Base-by-base conservation (phyloP, 1,140 invertebrate species). In the Ylistrum balloti region DNA sequence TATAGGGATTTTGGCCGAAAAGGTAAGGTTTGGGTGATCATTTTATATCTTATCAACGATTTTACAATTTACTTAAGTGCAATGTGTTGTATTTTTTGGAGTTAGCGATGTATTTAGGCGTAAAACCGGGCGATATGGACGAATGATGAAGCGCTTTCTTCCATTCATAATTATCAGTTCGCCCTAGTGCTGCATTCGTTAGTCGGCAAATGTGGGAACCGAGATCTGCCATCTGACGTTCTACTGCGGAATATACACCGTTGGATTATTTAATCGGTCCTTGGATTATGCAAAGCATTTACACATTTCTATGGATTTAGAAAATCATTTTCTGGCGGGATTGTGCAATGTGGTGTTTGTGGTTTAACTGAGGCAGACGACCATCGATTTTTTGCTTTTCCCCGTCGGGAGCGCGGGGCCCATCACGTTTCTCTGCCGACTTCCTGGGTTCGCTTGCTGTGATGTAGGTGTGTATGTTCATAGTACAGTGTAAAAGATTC, bases 21-120 rank as follows among this genome's bases (percentile, higher is more conserved):
- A 74, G 56, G 56, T 74, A 74, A 74, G 56, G 56, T 74, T 74
- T 74, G n/a, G 56, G 22, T 74, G 56, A 74, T 74, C n/a, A 74
- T 28, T 74, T 74, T 28, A 74, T 74, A 74, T 74, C 56, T 74
- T 74, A 74, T 74, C 56, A 74, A 74, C 22, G 56, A 74, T 74
- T 74, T 74, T 74, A 74, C 56, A 74, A 74, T n/a, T 74, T 74
- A 74, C 56, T 74, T 74, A 74, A 74, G 56, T 74, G 56, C 56
- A 28, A 0, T 74, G 56, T 74, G 56, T 74, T 74, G 56, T 74
- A 74, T 28, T 74, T 74, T 74, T 74, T 74, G 56, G 56, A 74
- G 56, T 1, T 74, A 74, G n/a, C 22, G 56, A 28, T 74, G 56
- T 74, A 74, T 74, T 74, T 28, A 17, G 2, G 56, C 28, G 56